Percentiles rank a stretch among this genome's conserved stretches.
Evolutionary conservation across 2,888 invertebrate genomes (phyloP).

Genomic region (Drosophila rellima): DNA sequence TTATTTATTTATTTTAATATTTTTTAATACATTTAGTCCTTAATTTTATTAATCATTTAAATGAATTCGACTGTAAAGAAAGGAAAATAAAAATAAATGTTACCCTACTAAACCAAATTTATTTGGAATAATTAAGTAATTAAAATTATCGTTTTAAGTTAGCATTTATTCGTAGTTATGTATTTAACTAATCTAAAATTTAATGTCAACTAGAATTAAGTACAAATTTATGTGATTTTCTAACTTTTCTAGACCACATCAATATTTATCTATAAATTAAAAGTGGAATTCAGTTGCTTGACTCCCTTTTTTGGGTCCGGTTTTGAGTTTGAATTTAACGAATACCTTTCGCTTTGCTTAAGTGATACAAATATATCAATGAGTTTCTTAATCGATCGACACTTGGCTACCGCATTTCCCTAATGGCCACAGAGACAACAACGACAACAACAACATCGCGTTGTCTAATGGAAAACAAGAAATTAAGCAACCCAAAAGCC

Average conservation of each 20-base stretch:
- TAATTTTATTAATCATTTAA: no score
- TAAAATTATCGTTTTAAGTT: neutral
- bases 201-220: neutral
- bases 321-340: conserved; percentile 1
- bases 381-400: conserved; percentile 70
- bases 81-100: no score
- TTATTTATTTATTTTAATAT: no score
- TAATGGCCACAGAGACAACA: conserved; percentile 50
- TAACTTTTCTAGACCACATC: neutral
- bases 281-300: neutral
- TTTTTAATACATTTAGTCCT: no score
- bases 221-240: conserved; percentile 5
- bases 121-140: neutral
- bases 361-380: conserved; percentile 73
- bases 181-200: neutral
- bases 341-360: conserved; percentile 58
- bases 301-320: neutral
- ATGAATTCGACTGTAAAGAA: no score
- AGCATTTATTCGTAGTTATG: neutral
- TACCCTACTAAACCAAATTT: neutral
- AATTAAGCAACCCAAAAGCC: conserved; percentile 35
- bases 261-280: neutral
- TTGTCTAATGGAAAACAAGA: conserved; percentile 49
- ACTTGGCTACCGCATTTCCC: conserved; percentile 74
- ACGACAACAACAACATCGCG: neutral